Percentiles rank a stretch among this genome's conserved stretches.
phyloP scores from a whole-genome alignment of 2,888 invertebrate species.

The Blastobasis lacticolella region DNA sequence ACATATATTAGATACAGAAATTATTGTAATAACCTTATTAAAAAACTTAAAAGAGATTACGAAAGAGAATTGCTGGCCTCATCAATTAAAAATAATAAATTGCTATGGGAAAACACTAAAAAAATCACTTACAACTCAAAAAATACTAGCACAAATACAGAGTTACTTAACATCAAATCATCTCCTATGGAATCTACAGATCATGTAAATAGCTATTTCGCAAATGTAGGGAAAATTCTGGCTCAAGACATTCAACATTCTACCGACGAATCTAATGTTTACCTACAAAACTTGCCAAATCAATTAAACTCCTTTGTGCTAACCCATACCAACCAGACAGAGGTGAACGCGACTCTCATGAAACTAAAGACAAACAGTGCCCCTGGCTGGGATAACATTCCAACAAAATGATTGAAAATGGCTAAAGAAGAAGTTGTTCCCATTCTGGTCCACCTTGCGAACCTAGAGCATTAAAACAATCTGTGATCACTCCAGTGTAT shows the following conservation, averaged over 20 bases:
- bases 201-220: neutral
- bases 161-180: neutral
- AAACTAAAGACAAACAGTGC: neutral
- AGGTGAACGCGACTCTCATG: neutral
- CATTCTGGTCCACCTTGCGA: neutral
- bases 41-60: slow-evolving; percentile 9
- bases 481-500: neutral
- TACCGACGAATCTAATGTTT: neutral
- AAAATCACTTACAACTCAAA: slow-evolving; percentile 4
- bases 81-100: slow-evolving; percentile 10
- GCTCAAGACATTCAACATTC: neutral
- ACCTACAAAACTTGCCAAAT: neutral
- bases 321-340: neutral
- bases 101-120: slow-evolving; percentile 11
- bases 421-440: neutral
- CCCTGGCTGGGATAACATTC: neutral
- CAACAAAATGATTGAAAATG: neutral
- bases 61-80: slow-evolving; percentile 9
- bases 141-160: neutral
- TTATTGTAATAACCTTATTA: slow-evolving; percentile 11
- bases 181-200: neutral
- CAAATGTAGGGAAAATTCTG: neutral
- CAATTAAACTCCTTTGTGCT: neutral
- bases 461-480: neutral
- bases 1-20: slow-evolving; percentile 14